Conservation (phyloP, 30 jellyfish, hydroid and myxozoan species). For the Catostylus mosaicus region DNA sequence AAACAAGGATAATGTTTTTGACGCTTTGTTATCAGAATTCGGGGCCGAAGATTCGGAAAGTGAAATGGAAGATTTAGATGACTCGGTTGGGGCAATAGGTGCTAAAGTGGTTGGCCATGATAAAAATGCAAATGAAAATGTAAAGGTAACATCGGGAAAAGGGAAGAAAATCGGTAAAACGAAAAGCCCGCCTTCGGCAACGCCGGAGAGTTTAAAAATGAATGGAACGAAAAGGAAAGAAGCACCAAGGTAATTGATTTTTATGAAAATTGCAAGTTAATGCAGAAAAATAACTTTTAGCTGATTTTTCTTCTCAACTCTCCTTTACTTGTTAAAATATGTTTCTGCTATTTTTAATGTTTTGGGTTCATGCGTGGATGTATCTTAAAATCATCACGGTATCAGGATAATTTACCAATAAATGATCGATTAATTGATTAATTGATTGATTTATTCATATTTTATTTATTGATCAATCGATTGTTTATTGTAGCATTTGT, state of each 20-base stretch:
- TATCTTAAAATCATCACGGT: no score
- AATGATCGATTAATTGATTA: no score
- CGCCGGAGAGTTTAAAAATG: constrained; percentile 41
- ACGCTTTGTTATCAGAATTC: constrained; percentile 77
- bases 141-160: constrained; percentile 19
- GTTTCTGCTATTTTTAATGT: no score
- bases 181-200: constrained; percentile 14
- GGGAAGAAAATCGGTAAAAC: constrained; percentile 35
- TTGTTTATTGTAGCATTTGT: no score
- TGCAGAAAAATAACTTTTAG: no score
- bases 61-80: constrained; percentile 65
- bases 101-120: constrained; percentile 14
- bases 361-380: no score
- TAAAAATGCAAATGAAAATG: constrained; percentile 30
- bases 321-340: no score
- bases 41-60: constrained; percentile 69
- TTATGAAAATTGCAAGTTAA: no score
- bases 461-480: no score
- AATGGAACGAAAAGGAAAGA: constrained; percentile 72
- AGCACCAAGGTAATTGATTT: constrained; percentile 23
- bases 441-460: no score
- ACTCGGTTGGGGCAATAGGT: constrained; percentile 14
- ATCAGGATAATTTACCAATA: no score
- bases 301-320: no score
- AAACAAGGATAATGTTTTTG: constrained; percentile 43